phyloP scores from a whole-genome alignment of 2,113 vertebrate genomes.

The Pyxicephalus adspersus region DNA sequence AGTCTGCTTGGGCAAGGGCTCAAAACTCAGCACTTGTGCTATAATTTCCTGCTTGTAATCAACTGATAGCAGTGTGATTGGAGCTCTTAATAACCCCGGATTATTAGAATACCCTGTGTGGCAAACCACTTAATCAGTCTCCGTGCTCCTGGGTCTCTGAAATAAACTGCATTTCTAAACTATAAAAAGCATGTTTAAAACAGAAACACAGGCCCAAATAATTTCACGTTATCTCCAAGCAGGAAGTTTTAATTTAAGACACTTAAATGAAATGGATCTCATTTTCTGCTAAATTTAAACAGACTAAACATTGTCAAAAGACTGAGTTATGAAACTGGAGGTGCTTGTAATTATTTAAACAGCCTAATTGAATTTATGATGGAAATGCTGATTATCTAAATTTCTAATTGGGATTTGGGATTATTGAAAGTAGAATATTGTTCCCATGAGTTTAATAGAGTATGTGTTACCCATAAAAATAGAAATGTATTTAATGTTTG shows the following conservation, averaged over 20 bases:
- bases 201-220: conserved; percentile 53
- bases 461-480: neutral
- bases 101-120: conserved; percentile 60
- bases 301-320: conserved; percentile 48
- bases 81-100: conserved; percentile 67
- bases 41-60: conserved; percentile 65
- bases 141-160: conserved; percentile 61
- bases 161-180: conserved; percentile 61
- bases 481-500: too few relatives aligned
- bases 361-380: conserved; percentile 41
- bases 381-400: conserved; percentile 39
- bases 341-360: conserved; percentile 55
- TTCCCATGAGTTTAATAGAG: conserved; percentile 17
- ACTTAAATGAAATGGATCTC: conserved; percentile 51
- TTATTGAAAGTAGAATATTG: conserved; percentile 30
- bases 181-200: conserved; percentile 56
- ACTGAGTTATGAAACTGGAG: conserved; percentile 42
- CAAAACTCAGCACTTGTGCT: conserved; percentile 60
- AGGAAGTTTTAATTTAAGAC: conserved; percentile 52
- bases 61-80: conserved; percentile 62
- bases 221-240: conserved; percentile 42
- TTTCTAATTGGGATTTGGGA: conserved; percentile 28
- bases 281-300: conserved; percentile 44
- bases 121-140: conserved; percentile 64
- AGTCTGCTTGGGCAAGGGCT: conserved; percentile 58